These are phyloP conservation scores for Teleogryllus oceanicus DNA, from an alignment of 2,888 invertebrate species.

Conservation along the genomic window DNA sequence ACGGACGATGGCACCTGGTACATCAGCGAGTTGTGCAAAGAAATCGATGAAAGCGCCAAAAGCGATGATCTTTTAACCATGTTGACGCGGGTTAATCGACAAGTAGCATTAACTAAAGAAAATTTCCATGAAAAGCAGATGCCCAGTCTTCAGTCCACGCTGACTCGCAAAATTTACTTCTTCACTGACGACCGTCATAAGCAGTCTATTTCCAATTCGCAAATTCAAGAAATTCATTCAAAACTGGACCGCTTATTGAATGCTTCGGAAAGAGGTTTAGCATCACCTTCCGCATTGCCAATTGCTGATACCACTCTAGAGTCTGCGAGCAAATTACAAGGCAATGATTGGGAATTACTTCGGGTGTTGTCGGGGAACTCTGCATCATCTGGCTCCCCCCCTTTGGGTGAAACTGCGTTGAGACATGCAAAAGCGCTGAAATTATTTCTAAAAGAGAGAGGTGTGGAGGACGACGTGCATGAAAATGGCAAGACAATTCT, in stretches of 20 bases:
- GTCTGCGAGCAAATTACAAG: neutral
- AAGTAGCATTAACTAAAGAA: slow-evolving; percentile 26
- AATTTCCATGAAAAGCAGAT: slow-evolving; percentile 18
- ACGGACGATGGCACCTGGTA: slow-evolving; percentile 53
- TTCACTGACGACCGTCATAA: neutral
- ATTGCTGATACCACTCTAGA: neutral
- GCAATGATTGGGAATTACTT: too few relatives aligned
- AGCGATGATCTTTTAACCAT: slow-evolving; percentile 26
- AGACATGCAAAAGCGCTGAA: slow-evolving; percentile 20
- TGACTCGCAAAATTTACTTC: slow-evolving; percentile 22
- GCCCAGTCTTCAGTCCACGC: slow-evolving; percentile 23
- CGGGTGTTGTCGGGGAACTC: too few relatives aligned
- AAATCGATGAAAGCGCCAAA: slow-evolving; percentile 42
- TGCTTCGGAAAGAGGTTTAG: neutral
- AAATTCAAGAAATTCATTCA: too few relatives aligned
- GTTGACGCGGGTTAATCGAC: slow-evolving; percentile 31
- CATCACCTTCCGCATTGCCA: neutral
- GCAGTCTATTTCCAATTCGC: too few relatives aligned
- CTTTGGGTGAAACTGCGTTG: neutral
- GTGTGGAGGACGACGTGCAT: neutral
- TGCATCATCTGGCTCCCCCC: neutral
- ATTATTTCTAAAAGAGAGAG: slow-evolving; percentile 25
- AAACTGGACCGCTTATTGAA: neutral
- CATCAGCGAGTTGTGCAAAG: slow-evolving; percentile 50
- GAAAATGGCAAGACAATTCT: neutral